Evolutionary conservation across 1,140 invertebrate species (phyloP), one percentile per base, ranked within the genome.

Genomic region (Sitobion miscanthi): DNA sequence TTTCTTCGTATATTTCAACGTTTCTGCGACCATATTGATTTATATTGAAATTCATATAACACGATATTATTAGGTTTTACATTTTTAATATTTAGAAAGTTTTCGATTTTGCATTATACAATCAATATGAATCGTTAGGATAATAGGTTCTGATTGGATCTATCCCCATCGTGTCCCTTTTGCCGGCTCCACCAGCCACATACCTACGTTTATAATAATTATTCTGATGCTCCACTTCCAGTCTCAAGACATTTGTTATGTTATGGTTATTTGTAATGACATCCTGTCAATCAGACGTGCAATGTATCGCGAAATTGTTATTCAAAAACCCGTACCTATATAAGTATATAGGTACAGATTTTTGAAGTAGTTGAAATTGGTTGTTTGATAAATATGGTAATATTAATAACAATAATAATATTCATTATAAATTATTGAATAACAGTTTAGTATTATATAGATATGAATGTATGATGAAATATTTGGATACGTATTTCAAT

Each of bases 251-350:
- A 38, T 42, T 21, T 83, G 3, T 83, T 35, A 7, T 42, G 2
- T 38, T 42, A 83, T 83, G 38, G n/a, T 83, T 83, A 38, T 25
- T 42, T 42, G 1, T 42, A 23, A 42, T 83, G 62, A 77, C 8
- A 83, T 38, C 23, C n/a, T 83, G 82, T 83, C 82, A 83, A 21
- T 83, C 82, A 23, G 35, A 38, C 5, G 38, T 83, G 82, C 82
- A 42, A 21, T 83, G 82, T 83, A 83, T 83, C 82, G 82, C 9
- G 38, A 83, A 83, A 83, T 83, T 83, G 42, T 83, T 83, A 77
- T n/a, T n/a, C 30, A 77, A n/a, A 77, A n/a, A 0, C 17, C 5
- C 30, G 17, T 35, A 69, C 2, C 23, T 57, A 5, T 69, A 54
- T 54, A 54, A 21, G 11, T 62, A 62, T 30, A 62, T 62, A 30